Base-by-base conservation (phyloP, 1,140 invertebrate species). In the Oscheius sp. region DNA sequence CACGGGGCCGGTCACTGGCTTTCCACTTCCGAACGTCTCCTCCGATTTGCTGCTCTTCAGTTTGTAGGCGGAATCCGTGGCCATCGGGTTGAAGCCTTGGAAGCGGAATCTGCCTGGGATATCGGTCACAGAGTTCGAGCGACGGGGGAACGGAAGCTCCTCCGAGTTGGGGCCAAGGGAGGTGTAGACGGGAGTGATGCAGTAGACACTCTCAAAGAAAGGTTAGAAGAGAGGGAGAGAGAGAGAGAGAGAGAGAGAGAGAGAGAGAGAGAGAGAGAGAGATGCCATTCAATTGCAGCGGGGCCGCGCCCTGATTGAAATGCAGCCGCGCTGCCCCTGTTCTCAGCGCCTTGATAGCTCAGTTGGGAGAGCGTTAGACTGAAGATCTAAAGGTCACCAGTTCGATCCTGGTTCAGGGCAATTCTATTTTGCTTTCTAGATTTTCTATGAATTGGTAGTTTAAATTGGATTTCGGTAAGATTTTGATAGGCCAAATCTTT, bases 341-440 rank as follows among this genome's bases (percentile, higher is more conserved):
- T n/a, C n/a, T n/a, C n/a, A n/a, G n/a, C 38, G 66, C 66, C 66
- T 68, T 38, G 46, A 81, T 82, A 80, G 80, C 80, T 81, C 79
- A 82, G 80, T 82, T 77, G 80, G 79, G 79, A 82, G 80, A 82
- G 79, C 80, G 79, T 80, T 80, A 80, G 79, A 81, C 80, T 81
- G 80, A 81, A 80, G 80, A 79, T 79, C 78, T 79, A 79, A 79
- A 79, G 68, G 78, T 79, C 78, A 58, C 78, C 71, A 77, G 78
- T 79, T 79, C 78, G 73, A 79, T 79, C 78, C 78, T 77, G 76
- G 76, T 65, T 76, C 38, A 62, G 58, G 74, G 74, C 74, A 75
- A 63, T 62, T 42, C n/a, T n/a, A n/a, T n/a, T n/a, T n/a, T n/a
- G n/a, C n/a, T n/a, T n/a, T n/a, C n/a, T n/a, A n/a, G n/a, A n/a